Conservation (phyloP, 2,797 vertebrate species). For the Ptychadena robeensis region DNA sequence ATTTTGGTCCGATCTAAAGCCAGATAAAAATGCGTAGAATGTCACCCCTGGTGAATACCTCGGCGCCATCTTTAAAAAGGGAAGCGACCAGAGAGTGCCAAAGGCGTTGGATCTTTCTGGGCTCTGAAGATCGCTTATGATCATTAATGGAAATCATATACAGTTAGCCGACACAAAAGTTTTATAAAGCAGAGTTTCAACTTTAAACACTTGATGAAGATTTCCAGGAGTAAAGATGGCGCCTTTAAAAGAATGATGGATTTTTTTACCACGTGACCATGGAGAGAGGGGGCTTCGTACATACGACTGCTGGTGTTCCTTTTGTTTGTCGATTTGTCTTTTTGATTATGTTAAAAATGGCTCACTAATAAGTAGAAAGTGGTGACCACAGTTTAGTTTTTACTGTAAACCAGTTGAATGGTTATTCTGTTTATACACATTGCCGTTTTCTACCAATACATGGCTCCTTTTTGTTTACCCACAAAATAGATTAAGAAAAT, state of each 20-base stretch:
- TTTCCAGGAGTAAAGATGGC: constrained; percentile 23
- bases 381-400: too few species aligned
- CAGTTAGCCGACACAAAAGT: background rate
- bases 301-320: background rate
- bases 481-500: too few species aligned
- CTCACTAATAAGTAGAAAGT: too few species aligned
- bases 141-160: background rate
- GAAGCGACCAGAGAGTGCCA: background rate
- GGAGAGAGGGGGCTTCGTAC: background rate
- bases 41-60: background rate
- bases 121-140: too few species aligned
- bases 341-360: too few species aligned
- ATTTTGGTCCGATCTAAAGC: too few species aligned
- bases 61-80: constrained; percentile 28
- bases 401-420: too few species aligned
- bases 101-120: too few species aligned
- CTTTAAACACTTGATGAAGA: too few species aligned
- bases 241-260: background rate
- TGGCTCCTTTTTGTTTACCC: too few species aligned
- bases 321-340: background rate
- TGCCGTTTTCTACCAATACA: too few species aligned
- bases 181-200: background rate
- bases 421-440: too few species aligned
- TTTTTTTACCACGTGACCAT: background rate
- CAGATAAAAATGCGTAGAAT: background rate